Conservation (phyloP, 2,797 vertebrate species). For the Poecile montanus region DNA sequence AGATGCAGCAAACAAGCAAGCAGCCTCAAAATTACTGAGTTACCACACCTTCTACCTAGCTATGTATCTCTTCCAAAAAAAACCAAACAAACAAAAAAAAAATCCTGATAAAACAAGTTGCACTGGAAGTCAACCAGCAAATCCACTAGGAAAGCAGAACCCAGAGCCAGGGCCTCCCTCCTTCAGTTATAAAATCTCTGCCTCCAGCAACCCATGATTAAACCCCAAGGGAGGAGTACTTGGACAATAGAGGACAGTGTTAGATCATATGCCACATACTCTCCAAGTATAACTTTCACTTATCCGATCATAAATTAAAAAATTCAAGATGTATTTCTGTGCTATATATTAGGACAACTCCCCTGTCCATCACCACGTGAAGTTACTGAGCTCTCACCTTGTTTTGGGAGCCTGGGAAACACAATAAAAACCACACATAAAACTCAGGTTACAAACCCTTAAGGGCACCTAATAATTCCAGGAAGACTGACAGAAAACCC, state of each 20-base stretch:
- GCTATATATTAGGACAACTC: background rate
- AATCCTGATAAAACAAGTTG: conserved; percentile 9
- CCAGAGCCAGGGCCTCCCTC: background rate
- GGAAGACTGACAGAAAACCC: conserved; percentile 28
- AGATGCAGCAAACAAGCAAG: background rate
- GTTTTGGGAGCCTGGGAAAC: background rate
- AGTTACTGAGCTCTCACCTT: background rate
- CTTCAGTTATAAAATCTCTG: background rate
- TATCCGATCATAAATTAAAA: background rate
- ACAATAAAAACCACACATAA: background rate
- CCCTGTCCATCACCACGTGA: background rate
- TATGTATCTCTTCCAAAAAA: background rate
- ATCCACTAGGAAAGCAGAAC: conserved; percentile 3
- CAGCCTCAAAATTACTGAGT: background rate
- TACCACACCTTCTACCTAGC: background rate
- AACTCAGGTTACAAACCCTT: conserved; percentile 18
- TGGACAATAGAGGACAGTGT: background rate
- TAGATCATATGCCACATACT: background rate
- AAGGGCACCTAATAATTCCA: conserved; percentile 39
- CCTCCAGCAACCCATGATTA: conserved; percentile 26
- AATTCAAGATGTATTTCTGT: background rate
- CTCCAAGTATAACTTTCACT: conserved; percentile 7
- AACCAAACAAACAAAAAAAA: too few species aligned
- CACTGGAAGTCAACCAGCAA: conserved; percentile 6
- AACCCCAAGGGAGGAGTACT: conserved; percentile 5